Evolutionary conservation across 2,888 invertebrate species (phyloP).

Genomic region (Labia minor): DNA sequence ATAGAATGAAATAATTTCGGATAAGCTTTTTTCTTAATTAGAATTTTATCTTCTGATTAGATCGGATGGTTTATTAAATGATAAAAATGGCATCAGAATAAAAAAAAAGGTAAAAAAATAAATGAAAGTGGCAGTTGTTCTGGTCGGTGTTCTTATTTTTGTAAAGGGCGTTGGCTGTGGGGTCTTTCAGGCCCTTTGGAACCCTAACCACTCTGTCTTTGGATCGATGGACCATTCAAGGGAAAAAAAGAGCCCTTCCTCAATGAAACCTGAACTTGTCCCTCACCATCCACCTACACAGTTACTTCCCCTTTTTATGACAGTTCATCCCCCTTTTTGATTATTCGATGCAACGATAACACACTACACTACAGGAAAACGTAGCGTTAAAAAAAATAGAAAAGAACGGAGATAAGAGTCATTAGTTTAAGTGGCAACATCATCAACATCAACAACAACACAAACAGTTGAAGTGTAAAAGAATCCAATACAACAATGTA

Average conservation of each 20-base stretch:
- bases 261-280: no score
- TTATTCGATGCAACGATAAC: neutral
- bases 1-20: neutral
- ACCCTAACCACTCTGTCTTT: neutral
- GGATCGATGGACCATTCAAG: slow-evolving; percentile 13
- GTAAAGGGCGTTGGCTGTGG: neutral
- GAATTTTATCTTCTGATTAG: neutral
- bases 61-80: no score
- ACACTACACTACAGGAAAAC: neutral
- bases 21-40: neutral
- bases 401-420: slow-evolving; percentile 1
- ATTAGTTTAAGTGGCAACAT: slow-evolving; percentile 13
- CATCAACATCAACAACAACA: neutral
- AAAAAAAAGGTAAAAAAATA: no score
- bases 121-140: no score
- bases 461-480: neutral
- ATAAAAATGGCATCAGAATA: no score
- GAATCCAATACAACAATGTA: no score
- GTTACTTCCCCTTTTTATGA: neutral
- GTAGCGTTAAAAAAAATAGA: neutral
- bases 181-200: no score
- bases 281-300: no score
- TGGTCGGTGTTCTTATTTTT: neutral
- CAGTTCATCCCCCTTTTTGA: slow-evolving; percentile 5
- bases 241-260: neutral